phyloP scores from a whole-genome alignment of 2,113 vertebrate species.

The Sphyrna mokarran region DNA sequence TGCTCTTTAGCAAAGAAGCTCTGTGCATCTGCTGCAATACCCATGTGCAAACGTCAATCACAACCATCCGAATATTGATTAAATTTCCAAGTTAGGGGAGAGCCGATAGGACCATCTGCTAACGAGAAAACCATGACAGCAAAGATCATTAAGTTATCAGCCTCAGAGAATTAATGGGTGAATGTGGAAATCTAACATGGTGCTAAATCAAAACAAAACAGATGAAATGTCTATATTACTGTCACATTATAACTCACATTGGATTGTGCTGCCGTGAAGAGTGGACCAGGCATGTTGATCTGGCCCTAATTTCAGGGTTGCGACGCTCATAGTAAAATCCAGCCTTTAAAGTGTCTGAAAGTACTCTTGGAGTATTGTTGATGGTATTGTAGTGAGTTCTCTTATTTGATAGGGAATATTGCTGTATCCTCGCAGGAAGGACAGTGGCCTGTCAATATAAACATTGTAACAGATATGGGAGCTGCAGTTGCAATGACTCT shows the following conservation, averaged over 20 bases:
- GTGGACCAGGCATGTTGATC: too few relatives aligned
- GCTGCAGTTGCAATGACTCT: too few relatives aligned
- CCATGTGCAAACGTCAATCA: neutral
- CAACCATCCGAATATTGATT: conserved; percentile 10
- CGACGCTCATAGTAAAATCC: too few relatives aligned
- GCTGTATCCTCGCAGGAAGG: too few relatives aligned
- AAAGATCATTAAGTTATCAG: neutral
- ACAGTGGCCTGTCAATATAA: too few relatives aligned
- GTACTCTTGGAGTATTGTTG: too few relatives aligned
- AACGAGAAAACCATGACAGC: neutral
- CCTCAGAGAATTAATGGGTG: neutral
- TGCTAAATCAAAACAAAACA: neutral
- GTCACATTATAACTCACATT: neutral
- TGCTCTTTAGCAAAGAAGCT: neutral
- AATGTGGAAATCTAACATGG: neutral
- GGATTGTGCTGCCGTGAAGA: neutral
- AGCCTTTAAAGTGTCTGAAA: too few relatives aligned
- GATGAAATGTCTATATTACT: neutral
- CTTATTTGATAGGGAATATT: too few relatives aligned
- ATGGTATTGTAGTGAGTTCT: too few relatives aligned
- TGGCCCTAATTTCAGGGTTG: neutral
- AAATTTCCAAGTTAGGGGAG: conserved; percentile 16
- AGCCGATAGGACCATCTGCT: neutral
- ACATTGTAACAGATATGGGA: too few relatives aligned
- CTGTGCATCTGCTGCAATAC: conserved; percentile 8